Base-by-base conservation (phyloP, 2,888 invertebrate genomes). In the Tiphia femorata region DNA sequence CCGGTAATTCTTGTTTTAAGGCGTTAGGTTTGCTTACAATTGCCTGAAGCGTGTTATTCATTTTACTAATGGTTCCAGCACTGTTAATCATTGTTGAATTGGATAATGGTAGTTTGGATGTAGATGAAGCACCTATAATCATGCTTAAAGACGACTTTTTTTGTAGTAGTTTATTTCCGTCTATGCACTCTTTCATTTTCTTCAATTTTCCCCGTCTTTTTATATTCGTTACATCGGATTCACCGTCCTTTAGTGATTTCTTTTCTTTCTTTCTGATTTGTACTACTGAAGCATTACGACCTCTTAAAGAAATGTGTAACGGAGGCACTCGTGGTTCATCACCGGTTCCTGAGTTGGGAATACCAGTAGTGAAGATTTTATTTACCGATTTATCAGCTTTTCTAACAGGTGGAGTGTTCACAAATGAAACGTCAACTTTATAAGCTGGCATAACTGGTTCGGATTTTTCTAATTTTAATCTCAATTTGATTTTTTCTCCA, bases 281-380 rank as follows among this genome's bases (percentile, higher is more conserved):
- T 42, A 95, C 93, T 33, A 93, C 93, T 0, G 93, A 93, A 14
- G 87, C 86, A 80, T 94, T 94, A 53, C 94, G 88, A 1, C 94
- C 94, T 57, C 95, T 87, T 35, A 96, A 84, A 53, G 94, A 94
- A 73, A 96, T 95, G 81, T 95, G 95, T 58, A 95, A 85, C 1
- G 95, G 96, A 6, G 96, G 95, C 41, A 96, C 96, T 50, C 94
- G 86, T 5, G 92, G 90, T 73, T 94, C 94, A 60, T 92, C 93
- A 20, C 69, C 65, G 35, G 67, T 62, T 2, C 72, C 64, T 60
- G 76, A 62, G 69, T 72, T 70, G 46, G 75, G 65, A 19, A 76
- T 61, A 0, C 84, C 83, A 4, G 85, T 80, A 58, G 85, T 84
- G 41, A 86, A 87, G 25, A 85, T 85, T 51, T 80, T 80, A 49